These are phyloP conservation scores for Ceratotherium simum DNA, from an alignment of 2,113 vertebrate species.

Conservation along the genomic window DNA sequence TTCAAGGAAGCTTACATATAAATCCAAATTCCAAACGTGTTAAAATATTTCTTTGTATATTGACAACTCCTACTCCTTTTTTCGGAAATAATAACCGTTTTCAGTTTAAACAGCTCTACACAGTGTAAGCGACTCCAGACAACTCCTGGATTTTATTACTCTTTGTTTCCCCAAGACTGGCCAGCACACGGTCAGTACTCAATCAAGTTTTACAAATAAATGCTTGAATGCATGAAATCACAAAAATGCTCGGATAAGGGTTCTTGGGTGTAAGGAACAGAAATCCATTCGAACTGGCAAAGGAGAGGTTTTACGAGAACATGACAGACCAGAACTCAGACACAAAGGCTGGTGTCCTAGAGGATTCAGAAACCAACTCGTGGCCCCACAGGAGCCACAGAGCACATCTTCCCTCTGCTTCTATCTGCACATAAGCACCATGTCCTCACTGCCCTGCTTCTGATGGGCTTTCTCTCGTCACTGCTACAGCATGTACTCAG, in stretches of 20 bases:
- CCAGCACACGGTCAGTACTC: background rate
- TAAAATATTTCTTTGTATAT: background rate
- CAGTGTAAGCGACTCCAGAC: no score
- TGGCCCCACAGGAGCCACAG: rapidly evolving
- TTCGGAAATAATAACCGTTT: background rate
- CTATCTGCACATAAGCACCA: rapidly evolving
- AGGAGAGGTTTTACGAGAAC: background rate
- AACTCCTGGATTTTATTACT: no score
- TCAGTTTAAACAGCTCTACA: background rate
- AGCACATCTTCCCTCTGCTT: background rate
- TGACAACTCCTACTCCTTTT: background rate
- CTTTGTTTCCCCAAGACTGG: no score
- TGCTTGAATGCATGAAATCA: background rate
- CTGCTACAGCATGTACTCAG: rapidly evolving
- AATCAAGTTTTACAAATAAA: no score
- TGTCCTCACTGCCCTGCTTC: background rate
- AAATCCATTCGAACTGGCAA: background rate
- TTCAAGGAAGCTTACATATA: background rate
- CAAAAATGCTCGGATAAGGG: background rate
- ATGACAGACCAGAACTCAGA: background rate
- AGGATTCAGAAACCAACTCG: rapidly evolving
- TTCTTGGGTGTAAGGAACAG: background rate
- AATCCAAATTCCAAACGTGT: background rate
- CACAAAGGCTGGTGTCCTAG: rapidly evolving
- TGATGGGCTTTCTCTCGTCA: background rate